Percentiles rank a stretch among this genome's conserved stretches.
Conservation (phyloP, 2,888 invertebrate species). For the Cephalotes varians region DNA sequence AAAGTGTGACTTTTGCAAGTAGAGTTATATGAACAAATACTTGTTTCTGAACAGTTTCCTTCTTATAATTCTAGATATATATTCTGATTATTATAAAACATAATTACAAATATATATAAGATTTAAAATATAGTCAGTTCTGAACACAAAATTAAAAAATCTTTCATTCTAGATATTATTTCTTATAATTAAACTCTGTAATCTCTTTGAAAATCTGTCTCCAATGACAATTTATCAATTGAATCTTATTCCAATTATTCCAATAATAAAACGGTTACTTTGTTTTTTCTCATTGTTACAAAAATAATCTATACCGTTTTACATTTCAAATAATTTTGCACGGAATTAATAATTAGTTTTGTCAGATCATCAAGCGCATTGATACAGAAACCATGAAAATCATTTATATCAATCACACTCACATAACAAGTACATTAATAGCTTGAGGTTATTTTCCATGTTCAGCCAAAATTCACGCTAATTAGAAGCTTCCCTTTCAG, state of each 20-base stretch:
- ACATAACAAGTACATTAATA: constrained; percentile 28
- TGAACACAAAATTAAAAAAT: not conserved
- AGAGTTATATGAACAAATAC: not conserved
- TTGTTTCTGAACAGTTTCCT: not conserved
- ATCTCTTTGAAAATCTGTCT: not conserved
- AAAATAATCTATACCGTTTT: not conserved
- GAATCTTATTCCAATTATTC: not conserved
- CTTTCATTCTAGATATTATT: not conserved
- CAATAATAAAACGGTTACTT: not conserved
- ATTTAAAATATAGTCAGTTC: not conserved
- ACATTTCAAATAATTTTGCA: not conserved
- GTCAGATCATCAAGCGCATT: not conserved
- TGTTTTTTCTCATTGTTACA: not conserved
- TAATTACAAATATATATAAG: not conserved
- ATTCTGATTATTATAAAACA: not conserved
- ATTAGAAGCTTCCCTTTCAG: constrained; percentile 32
- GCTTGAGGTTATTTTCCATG: constrained; percentile 41
- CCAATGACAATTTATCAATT: not conserved
- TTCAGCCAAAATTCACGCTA: constrained; percentile 38
- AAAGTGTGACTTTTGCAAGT: not conserved
- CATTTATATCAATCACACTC: constrained; percentile 43
- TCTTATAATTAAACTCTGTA: not conserved
- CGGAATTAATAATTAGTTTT: not conserved
- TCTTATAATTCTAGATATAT: not conserved
- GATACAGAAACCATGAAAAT: constrained; percentile 9